Evolutionary conservation across 2,888 invertebrate species (phyloP), one percentile per base, ranked within the genome.

Genomic region (Gandaritis pyraliata): DNA sequence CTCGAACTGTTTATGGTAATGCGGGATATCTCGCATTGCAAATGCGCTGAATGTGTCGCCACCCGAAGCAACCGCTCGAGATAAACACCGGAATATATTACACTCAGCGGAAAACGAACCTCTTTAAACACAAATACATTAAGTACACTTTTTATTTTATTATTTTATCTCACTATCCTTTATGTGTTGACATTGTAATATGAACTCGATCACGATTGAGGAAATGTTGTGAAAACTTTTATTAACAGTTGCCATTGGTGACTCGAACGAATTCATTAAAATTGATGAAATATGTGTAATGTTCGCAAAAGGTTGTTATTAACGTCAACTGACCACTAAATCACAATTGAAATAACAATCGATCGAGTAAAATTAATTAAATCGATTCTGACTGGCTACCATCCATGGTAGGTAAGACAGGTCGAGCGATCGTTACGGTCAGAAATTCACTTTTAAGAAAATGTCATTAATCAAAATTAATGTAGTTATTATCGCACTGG

Each of bases 381-480:
- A 88, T 86, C 80, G 66, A 66, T 81, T 83, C 78, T 79, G 78
- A 82, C 78, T 80, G 75, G 75, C 76, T 76, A 73, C 81, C 82
- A 76, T 81, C 78, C 76, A 75, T 74, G 78, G 82, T 72, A 69
- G 78, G 82, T 72, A 69, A 81, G 83, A 81, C 80, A 79, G 62
- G 71, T 73, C 73, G 74, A 67, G 29, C 43, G 63, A 65, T 62
- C 65, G 61, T 56, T 63, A 61, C 59, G 58, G 65, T 68, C 58
- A 61, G 81, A 88, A 89, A 91, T 81, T 90, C 88, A 90, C 88
- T 91, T 90, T 88, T 88, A 81, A 86, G 87, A 90, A 91, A 90
- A 85, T 87, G 86, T 86, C 90, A 90, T 92, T 87, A 89, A 92
- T 92, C 92, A 92, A 92, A 89, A 90, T 92, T 90, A 91, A 92